Conservation (phyloP, 2,113 vertebrate genomes). For the Tychaedon coryphoeus region DNA sequence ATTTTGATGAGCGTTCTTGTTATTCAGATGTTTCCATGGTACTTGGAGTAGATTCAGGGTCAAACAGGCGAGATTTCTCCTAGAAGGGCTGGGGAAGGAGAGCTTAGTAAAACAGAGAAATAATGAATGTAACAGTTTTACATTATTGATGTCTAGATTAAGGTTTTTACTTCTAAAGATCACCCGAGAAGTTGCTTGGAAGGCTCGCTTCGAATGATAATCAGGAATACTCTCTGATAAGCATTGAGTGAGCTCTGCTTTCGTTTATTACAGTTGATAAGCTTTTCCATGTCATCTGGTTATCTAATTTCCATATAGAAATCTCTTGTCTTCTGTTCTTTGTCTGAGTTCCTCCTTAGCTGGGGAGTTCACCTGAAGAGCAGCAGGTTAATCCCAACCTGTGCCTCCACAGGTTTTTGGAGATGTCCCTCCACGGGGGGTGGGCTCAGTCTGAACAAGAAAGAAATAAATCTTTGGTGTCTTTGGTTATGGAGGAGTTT, state of each 20-base stretch:
- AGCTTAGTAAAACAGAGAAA: neutral
- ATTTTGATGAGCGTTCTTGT: slow-evolving; percentile 55
- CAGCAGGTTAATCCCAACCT: neutral
- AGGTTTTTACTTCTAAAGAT: neutral
- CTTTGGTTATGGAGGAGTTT: neutral
- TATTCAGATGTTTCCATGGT: slow-evolving; percentile 39
- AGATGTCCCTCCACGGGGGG: neutral
- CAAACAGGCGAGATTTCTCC: neutral
- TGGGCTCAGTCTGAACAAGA: neutral
- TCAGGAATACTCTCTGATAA: neutral
- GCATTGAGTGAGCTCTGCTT: neutral
- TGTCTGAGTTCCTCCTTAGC: neutral
- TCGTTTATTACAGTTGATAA: neutral
- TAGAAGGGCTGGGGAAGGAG: neutral
- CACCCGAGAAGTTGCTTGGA: neutral
- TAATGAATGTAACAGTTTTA: neutral
- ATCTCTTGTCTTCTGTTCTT: neutral
- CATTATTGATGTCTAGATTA: neutral
- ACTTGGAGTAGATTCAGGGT: neutral
- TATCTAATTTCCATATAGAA: neutral
- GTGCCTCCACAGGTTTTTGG: neutral
- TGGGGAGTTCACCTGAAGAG: neutral
- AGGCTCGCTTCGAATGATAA: neutral
- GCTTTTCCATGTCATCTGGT: neutral
- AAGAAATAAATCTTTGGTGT: neutral